These are phyloP conservation scores for Empis livida DNA, from an alignment of 2,888 invertebrate genomes.

Conservation along the genomic window DNA sequence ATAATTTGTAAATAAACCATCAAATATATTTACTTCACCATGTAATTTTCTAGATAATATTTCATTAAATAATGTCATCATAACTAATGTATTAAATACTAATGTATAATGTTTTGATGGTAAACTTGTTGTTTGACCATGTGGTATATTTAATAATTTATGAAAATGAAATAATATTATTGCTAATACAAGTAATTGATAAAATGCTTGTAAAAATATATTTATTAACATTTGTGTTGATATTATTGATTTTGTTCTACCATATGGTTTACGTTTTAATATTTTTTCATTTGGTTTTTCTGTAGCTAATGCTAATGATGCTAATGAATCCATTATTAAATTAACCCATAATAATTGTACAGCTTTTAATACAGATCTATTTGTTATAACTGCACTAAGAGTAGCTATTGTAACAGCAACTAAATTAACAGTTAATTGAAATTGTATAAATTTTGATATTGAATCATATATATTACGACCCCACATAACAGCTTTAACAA, in stretches of 20 bases:
- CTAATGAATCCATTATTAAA: constrained; percentile 93
- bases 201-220: constrained; percentile 87
- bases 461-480: constrained; percentile 95
- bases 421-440: constrained; percentile 93
- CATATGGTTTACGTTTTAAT: constrained; percentile 81
- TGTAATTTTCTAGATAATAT: constrained; percentile 97
- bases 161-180: constrained; percentile 78
- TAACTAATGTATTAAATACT: constrained; percentile 96
- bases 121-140: constrained; percentile 55
- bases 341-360: constrained; percentile 99
- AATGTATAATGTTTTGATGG: constrained; percentile 85
- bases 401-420: constrained; percentile 95
- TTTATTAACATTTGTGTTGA: constrained; percentile 96
- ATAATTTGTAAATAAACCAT: constrained; percentile 87
- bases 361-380: constrained; percentile 44
- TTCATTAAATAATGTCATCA: constrained; percentile 99
- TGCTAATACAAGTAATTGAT: constrained; percentile 87
- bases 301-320: constrained; percentile 86
- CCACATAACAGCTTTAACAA: constrained; percentile 98
- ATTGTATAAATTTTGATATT: constrained; percentile 95
- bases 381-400: constrained; percentile 40
- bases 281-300: constrained; percentile 86
- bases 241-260: constrained; percentile 88
- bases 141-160: constrained; percentile 73
- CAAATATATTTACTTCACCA: constrained; percentile 91